Percentiles rank a stretch among this genome's conserved stretches.
These are phyloP conservation scores for Macaria notata DNA, from an alignment of 2,888 invertebrate genomes.

Conservation along the genomic window DNA sequence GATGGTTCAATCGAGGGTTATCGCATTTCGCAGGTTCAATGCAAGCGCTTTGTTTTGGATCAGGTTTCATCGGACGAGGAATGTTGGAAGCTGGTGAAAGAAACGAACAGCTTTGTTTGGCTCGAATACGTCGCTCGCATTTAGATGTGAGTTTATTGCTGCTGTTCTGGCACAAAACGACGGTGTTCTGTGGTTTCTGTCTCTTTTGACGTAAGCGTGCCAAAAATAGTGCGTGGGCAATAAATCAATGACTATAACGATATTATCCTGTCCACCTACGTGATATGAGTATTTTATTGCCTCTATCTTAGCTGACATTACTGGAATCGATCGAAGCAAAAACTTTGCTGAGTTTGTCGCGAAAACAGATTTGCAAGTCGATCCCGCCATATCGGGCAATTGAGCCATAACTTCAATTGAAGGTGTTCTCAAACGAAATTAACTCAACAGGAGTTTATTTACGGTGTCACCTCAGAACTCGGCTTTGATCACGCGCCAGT, in stretches of 20 bases:
- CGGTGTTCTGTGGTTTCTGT: too few relatives aligned
- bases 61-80: constrained; percentile 8
- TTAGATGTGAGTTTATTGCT: too few relatives aligned
- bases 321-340: constrained; percentile 24
- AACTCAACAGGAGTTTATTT: constrained; percentile 68
- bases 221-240: too few relatives aligned
- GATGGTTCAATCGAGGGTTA: constrained; percentile 42
- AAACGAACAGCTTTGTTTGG: constrained; percentile 5
- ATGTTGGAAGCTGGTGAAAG: constrained; percentile 2
- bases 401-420: constrained; percentile 45
- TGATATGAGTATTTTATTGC: constrained; percentile 16
- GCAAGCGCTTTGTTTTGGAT: constrained; percentile 7
- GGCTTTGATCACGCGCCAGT: constrained; percentile 72
- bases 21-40: constrained; percentile 48
- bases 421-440: constrained; percentile 57
- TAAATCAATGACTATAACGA: neutral
- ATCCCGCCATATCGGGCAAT: constrained; percentile 40
- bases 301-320: constrained; percentile 27
- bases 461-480: constrained; percentile 54
- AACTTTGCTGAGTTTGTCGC: constrained; percentile 24
- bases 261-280: constrained; percentile 9
- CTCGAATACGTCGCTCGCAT: neutral
- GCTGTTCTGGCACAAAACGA: too few relatives aligned
- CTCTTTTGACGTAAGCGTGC: too few relatives aligned
- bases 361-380: constrained; percentile 35